phyloP scores from a whole-genome alignment of 2,113 vertebrate genomes.

The Neoarius graeffei region DNA sequence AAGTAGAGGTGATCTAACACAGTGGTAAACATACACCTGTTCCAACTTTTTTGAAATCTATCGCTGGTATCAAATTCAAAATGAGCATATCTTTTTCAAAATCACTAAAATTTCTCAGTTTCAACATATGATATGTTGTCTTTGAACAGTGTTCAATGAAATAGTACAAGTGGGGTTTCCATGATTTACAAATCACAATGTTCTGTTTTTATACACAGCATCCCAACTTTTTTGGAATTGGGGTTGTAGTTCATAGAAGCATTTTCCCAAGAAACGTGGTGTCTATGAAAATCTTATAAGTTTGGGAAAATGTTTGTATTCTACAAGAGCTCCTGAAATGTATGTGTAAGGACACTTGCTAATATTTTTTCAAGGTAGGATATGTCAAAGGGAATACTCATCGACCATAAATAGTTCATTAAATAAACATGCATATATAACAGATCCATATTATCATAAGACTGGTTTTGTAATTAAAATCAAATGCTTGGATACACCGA shows the following conservation, averaged over 20 bases:
- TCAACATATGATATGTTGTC: too few species aligned
- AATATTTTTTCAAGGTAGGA: background rate
- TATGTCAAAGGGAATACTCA: background rate
- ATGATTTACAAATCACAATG: too few species aligned
- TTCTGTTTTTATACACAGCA: too few species aligned
- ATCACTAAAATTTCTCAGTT: too few species aligned
- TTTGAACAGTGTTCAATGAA: too few species aligned
- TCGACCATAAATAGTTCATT: background rate
- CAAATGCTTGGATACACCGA: background rate
- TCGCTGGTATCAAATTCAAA: too few species aligned
- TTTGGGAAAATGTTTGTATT: background rate
- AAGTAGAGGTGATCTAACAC: too few species aligned
- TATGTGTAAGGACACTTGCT: background rate
- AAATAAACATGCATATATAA: background rate
- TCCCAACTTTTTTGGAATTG: too few species aligned
- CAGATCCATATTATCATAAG: background rate
- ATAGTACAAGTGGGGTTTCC: too few species aligned
- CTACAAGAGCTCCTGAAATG: background rate
- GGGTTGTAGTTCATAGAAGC: background rate
- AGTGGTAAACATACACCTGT: too few species aligned
- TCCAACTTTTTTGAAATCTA: too few species aligned
- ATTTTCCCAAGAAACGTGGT: background rate
- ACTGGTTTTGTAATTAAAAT: background rate
- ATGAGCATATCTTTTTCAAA: too few species aligned
- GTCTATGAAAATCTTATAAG: background rate